A percentile compares a stretch with the other conserved stretches of the same genome.
These are phyloP conservation scores for Vicugna pacos DNA, from an alignment of 2,113 vertebrate genomes.

Conservation along the genomic window DNA sequence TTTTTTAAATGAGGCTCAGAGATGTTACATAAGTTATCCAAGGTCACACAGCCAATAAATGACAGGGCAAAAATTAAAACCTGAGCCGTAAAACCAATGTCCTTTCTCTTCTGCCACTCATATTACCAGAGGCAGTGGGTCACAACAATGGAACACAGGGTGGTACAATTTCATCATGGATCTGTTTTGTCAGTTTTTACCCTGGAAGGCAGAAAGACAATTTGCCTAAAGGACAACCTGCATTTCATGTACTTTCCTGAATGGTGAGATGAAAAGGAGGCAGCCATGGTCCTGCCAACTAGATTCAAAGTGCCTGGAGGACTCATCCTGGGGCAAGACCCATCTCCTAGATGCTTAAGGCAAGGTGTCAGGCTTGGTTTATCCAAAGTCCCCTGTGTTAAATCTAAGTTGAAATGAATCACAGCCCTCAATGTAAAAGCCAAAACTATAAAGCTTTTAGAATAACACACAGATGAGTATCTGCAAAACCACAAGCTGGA, in stretches of 20 bases:
- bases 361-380: not conserved
- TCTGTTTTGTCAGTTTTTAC: not conserved
- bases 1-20: conserved; percentile 7
- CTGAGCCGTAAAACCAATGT: not conserved
- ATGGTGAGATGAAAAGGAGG: not conserved
- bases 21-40: conserved; percentile 16
- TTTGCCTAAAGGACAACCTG: not conserved
- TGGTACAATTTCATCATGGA: not conserved
- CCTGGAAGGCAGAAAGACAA: not conserved
- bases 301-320: not conserved
- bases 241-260: not conserved
- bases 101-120: not conserved
- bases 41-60: not conserved
- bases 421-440: not conserved
- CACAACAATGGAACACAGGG: not conserved
- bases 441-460: not conserved
- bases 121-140: not conserved
- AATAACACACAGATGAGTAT: not conserved
- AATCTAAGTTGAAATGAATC: not conserved
- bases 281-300: not conserved
- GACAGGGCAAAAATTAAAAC: not conserved
- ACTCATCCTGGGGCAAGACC: not conserved
- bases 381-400: not conserved
- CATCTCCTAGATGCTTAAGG: not conserved
- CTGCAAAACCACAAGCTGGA: not conserved